A percentile compares a stretch with the other conserved stretches of the same genome.
phyloP scores from a whole-genome alignment of 2,888 invertebrate species.

The Epistrophella euchroma region DNA sequence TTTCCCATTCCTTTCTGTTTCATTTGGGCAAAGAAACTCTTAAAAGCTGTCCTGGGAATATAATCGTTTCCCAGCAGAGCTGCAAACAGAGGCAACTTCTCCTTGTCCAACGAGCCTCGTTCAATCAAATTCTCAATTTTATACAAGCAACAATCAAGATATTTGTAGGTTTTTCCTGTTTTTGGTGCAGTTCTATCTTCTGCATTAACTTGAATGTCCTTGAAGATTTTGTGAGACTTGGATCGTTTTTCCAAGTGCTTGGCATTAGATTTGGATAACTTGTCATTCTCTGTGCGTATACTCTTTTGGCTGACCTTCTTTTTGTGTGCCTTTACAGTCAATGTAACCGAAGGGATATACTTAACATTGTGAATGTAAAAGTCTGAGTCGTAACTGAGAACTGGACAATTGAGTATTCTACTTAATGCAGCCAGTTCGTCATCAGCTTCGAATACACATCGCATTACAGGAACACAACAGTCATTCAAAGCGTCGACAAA shows the following conservation, averaged over 20 bases:
- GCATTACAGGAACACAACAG: constrained; percentile 87
- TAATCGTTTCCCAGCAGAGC: constrained; percentile 96
- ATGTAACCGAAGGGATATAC: constrained; percentile 91
- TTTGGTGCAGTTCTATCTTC: constrained; percentile 69
- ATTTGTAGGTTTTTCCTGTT: constrained; percentile 79
- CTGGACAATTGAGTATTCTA: constrained; percentile 91
- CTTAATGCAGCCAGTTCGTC: constrained; percentile 93
- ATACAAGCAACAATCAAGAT: constrained; percentile 88
- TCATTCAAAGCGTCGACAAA: constrained; percentile 89
- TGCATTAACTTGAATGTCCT: constrained; percentile 76
- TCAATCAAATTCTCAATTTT: constrained; percentile 88
- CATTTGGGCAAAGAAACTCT: constrained; percentile 88
- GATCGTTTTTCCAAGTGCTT: constrained; percentile 81
- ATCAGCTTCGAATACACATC: constrained; percentile 95
- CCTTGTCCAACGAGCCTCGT: constrained; percentile 87
- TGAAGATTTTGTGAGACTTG: constrained; percentile 78
- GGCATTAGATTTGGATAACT: constrained; percentile 79
- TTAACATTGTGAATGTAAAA: constrained; percentile 94
- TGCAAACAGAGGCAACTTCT: constrained; percentile 91
- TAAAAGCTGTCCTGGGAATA: constrained; percentile 88
- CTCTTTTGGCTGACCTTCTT: constrained; percentile 76
- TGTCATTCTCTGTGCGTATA: constrained; percentile 24
- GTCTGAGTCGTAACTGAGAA: constrained; percentile 97
- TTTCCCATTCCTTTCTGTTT: constrained; percentile 83
- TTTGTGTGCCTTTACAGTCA: constrained; percentile 85